phyloP scores from a whole-genome alignment of 2,888 invertebrate species.

The Hirtodrosophila duncani region DNA sequence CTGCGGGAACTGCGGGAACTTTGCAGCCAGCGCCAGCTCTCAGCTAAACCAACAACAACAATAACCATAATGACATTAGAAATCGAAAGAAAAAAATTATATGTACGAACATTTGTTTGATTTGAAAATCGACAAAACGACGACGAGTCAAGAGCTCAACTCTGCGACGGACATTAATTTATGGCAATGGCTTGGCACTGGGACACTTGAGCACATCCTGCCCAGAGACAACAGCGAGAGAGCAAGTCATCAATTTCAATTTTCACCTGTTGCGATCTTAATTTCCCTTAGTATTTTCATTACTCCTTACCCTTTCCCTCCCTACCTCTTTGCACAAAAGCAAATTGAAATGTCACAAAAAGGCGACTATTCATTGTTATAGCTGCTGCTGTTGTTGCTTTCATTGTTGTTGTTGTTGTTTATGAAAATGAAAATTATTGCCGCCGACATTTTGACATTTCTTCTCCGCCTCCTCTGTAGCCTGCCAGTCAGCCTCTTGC shows the following conservation, averaged over 20 bases:
- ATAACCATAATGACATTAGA: slow-evolving; percentile 49
- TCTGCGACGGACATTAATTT: slow-evolving; percentile 33
- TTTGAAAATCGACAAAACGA: background rate
- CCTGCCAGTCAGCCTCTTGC: background rate
- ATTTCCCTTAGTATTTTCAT: background rate
- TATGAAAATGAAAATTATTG: slow-evolving; percentile 30
- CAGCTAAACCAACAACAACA: slow-evolving; percentile 16
- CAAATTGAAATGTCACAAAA: slow-evolving; percentile 62
- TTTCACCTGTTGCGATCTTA: slow-evolving; percentile 47
- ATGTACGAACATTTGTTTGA: slow-evolving; percentile 1
- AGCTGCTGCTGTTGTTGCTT: too few species aligned
- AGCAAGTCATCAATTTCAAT: slow-evolving; percentile 54
- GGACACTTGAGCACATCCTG: too few species aligned
- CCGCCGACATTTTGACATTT: slow-evolving; percentile 45
- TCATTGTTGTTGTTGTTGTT: slow-evolving; percentile 7
- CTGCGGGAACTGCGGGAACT: slow-evolving; percentile 2
- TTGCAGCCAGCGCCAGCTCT: slow-evolving; percentile 23
- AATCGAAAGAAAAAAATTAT: slow-evolving; percentile 61
- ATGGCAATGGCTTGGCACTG: slow-evolving; percentile 30
- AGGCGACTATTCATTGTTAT: too few species aligned
- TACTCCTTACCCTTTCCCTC: background rate
- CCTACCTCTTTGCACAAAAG: background rate
- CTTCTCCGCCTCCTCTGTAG: background rate
- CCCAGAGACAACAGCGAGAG: background rate
- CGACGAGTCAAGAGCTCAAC: too few species aligned